Percentiles rank a stretch among this genome's conserved stretches.
These are phyloP conservation scores for Corapipo altera DNA, from an alignment of 2,113 vertebrate genomes.

Conservation along the genomic window DNA sequence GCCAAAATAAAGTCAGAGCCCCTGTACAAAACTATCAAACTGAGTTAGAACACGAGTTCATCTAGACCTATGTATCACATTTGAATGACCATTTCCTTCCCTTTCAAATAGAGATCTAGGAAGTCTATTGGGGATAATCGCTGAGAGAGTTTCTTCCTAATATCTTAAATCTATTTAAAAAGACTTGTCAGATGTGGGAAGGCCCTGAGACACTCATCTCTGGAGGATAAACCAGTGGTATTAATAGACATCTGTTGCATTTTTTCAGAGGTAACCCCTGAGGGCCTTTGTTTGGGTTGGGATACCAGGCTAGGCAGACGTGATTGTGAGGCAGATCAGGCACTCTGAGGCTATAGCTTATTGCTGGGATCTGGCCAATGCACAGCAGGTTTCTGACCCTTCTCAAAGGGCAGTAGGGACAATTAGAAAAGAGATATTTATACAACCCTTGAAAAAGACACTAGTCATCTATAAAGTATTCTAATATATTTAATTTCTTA, in stretches of 20 bases:
- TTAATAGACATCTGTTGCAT: not conserved
- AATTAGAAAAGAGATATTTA: not conserved
- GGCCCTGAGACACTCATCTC: not conserved
- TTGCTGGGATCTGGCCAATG: not conserved
- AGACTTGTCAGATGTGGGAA: not conserved
- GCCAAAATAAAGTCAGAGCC: not conserved
- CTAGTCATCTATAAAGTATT: not conserved
- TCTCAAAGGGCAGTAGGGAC: not conserved
- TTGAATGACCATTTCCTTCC: not conserved
- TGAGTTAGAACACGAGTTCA: not conserved
- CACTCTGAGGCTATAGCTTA: rapidly evolving
- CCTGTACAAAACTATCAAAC: not conserved
- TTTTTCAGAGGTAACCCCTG: not conserved
- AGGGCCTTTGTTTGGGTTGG: not conserved
- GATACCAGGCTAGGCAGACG: not conserved
- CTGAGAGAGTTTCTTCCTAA: not conserved
- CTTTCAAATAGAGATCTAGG: not conserved
- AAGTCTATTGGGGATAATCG: not conserved
- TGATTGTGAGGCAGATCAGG: not conserved
- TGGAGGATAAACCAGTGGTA: not conserved
- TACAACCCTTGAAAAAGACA: not conserved
- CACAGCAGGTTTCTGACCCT: not conserved
- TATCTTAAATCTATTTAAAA: not conserved
- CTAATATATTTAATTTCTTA: not conserved
- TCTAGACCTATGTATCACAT: not conserved